Evolutionary conservation across 2,888 invertebrate genomes (phyloP), one percentile per base, ranked within the genome.

Genomic region (Acanthosepion pharaonis): DNA sequence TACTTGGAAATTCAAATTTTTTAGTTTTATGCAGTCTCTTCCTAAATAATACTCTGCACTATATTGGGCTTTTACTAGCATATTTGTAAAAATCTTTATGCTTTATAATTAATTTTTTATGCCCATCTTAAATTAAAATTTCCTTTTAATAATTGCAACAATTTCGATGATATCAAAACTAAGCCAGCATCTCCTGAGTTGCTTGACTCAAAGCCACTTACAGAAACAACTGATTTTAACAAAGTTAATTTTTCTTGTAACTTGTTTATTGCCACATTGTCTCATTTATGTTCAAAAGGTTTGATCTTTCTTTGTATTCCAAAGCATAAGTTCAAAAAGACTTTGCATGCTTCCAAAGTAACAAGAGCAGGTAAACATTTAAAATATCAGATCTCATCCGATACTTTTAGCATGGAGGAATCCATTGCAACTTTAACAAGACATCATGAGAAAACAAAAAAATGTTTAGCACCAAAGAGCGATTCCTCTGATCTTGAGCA

Each of bases 391-490:
- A 78, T n/a, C n/a, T n/a, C 78, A 78, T 78, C n/a, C n/a, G 3
- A 4, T 15, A 78, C 18, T 33, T 11, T n/a, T 33, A 78, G 8
- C n/a, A 78, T 78, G 78, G 78, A 78, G 78, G 78, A 78, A n/a
- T 78, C 78, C 23, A 78, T 78, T 5, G 78, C 78, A n/a, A 78
- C 78, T 78, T 78, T 78, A n/a, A 78, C 78, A n/a, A n/a, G 78
- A 78, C 78, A 78, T 33, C 78, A 78, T n/a, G 78, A 78, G n/a
- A 78, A 78, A n/a, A 78, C 78, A n/a, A 78, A n/a, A n/a, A 78
- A 78, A 78, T 78, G 78, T 33, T 33, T 33, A n/a, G n/a, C n/a
- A 33, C 78, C 78, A 33, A 78, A 33, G n/a, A 78, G 78, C 3
- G 78, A 78, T 78, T 78, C 78, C 78, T 78, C n/a, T 15, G 78